Base-by-base conservation (phyloP, 2,888 invertebrate genomes). In the Apoderus coryli region DNA sequence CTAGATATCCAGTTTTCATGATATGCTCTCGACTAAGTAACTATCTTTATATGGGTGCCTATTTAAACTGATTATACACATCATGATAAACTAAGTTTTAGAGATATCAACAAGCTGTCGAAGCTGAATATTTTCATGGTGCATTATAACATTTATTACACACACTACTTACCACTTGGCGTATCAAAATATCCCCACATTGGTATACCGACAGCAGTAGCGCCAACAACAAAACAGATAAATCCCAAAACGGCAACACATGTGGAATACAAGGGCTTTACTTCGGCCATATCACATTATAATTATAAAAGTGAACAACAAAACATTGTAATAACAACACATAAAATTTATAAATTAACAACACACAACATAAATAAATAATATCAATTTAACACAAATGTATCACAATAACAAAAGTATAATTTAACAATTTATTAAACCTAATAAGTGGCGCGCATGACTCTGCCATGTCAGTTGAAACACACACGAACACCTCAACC, bases 161-260 rank as follows among this genome's bases (percentile, higher is more conserved):
- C n/a, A 6, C 19, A 19, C n/a, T n/a, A 60, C 65, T 61, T 54
- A 72, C 74, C 69, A 49, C 71, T 60, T 62, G 75, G 70, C 55
- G 70, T 76, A 52, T 72, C 71, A 60, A 78, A 88, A 57, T 82
- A 76, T 38, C 85, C 88, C 86, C 88, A 88, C 48, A 78, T 71
- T 27, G 86, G 86, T 48, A 84, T 67, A 40, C 80, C 82, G 29
- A 85, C 75, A 29, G 85, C 80, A 24, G 81, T 75, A 35, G 82
- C 78, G 48, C 84, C 82, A 44, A 86, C 67, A 38, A 78, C 75
- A 53, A 85, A 78, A 53, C 80, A 79, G 43, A 78, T 66, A 57
- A 81, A 79, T 50, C 79, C 80, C 44, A 76, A 61, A 43, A 69
- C 62, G 37, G 75, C 74, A 43, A 76, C 74, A 48, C 67, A 66